These are phyloP conservation scores for Callopanchax toddi DNA, from an alignment of 2,113 vertebrate species.

Conservation along the genomic window DNA sequence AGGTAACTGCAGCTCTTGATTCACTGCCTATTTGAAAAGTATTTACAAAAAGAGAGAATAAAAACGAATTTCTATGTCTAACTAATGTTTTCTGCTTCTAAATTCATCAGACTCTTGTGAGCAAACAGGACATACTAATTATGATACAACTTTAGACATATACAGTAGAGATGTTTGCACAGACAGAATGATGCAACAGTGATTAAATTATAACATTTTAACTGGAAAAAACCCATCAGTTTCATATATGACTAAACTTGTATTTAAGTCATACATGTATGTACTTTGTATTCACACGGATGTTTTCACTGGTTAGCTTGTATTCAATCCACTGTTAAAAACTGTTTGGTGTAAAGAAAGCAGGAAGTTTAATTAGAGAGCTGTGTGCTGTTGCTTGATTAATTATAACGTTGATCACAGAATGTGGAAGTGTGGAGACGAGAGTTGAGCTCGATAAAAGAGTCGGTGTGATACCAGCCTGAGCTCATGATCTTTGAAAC, in stretches of 20 bases:
- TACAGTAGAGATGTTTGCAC: no score
- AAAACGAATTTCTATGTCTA: no score
- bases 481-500: conserved; percentile 27
- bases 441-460: no score
- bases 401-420: conserved; percentile 49
- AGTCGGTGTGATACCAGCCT: conserved; percentile 22
- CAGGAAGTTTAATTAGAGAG: conserved; percentile 38
- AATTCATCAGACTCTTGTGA: no score
- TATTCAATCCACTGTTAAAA: conserved; percentile 13
- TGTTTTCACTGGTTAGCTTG: not conserved
- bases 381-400: not conserved
- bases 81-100: not conserved
- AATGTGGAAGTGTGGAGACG: conserved; percentile 25
- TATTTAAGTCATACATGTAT: no score
- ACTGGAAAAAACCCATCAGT: no score
- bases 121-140: no score
- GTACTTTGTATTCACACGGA: not conserved
- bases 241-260: not conserved
- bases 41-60: no score
- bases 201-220: no score
- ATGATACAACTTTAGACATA: no score
- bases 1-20: not conserved
- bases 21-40: not conserved
- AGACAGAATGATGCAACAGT: no score
- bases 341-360: conserved; percentile 14